A percentile compares a stretch with the other conserved stretches of the same genome.
Conservation (phyloP, 2,113 vertebrate genomes). For the Strigops habroptila region DNA sequence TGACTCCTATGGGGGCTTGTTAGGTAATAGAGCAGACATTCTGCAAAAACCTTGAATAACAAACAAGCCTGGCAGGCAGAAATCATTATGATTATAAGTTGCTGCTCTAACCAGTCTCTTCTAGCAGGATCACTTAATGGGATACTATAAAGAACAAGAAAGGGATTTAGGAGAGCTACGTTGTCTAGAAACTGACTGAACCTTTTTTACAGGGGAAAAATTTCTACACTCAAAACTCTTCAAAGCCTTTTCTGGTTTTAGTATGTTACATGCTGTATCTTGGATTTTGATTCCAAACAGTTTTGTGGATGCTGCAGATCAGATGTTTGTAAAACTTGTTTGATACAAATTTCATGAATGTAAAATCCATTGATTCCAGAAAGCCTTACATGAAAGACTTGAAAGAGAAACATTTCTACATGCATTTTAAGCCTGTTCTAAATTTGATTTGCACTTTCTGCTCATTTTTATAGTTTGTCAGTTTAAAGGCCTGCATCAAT, state of each 20-base stretch:
- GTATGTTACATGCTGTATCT: background rate
- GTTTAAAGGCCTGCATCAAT: slow-evolving; percentile 18
- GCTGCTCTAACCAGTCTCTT: slow-evolving; percentile 12
- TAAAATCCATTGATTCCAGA: slow-evolving; percentile 38
- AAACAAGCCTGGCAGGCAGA: slow-evolving; percentile 42
- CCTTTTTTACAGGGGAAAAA: slow-evolving; percentile 21
- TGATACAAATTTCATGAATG: slow-evolving; percentile 40
- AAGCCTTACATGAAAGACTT: background rate
- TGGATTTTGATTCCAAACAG: background rate
- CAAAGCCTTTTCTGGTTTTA: slow-evolving; percentile 15
- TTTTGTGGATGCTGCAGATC: background rate
- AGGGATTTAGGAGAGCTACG: slow-evolving; percentile 22
- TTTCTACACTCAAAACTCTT: slow-evolving; percentile 18
- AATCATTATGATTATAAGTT: slow-evolving; percentile 23
- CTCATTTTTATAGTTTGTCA: slow-evolving; percentile 44
- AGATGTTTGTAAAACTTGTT: slow-evolving; percentile 15
- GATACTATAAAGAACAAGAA: slow-evolving; percentile 26
- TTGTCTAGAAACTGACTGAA: slow-evolving; percentile 53
- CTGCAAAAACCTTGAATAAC: slow-evolving; percentile 48
- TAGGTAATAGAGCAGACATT: slow-evolving; percentile 39
- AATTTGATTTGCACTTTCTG: slow-evolving; percentile 36
- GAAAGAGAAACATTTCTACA: slow-evolving; percentile 24
- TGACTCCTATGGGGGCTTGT: slow-evolving; percentile 47
- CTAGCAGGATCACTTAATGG: slow-evolving; percentile 26
- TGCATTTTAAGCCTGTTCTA: slow-evolving; percentile 5